These are phyloP conservation scores for Clistopyga incitator DNA, from an alignment of 2,888 invertebrate genomes.

Conservation along the genomic window DNA sequence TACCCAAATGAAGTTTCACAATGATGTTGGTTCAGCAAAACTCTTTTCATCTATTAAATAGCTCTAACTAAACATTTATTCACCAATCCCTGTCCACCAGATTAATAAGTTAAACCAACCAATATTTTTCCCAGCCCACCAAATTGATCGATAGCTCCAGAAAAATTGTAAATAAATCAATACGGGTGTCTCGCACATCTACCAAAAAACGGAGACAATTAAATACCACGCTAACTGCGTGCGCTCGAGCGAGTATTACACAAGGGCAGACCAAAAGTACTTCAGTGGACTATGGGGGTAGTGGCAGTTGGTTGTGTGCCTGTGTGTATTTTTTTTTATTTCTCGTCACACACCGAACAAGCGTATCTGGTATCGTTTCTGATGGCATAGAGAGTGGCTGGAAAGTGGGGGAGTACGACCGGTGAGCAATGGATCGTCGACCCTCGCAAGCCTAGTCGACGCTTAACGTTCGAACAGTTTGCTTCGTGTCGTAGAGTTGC, in stretches of 20 bases:
- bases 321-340: slow-evolving; percentile 18
- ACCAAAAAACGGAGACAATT: slow-evolving; percentile 41
- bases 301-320: slow-evolving; percentile 45
- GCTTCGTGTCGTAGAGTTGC: slow-evolving; percentile 51
- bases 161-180: slow-evolving; percentile 37
- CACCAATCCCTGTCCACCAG: not conserved
- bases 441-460: slow-evolving; percentile 75
- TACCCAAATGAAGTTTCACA: no score
- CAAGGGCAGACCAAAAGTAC: slow-evolving; percentile 36
- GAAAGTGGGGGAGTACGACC: slow-evolving; percentile 71
- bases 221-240: slow-evolving; percentile 36
- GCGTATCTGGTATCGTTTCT: slow-evolving; percentile 50
- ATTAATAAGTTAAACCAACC: not conserved
- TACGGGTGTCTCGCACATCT: slow-evolving; percentile 26
- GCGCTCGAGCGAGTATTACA: slow-evolving; percentile 40
- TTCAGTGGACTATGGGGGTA: slow-evolving; percentile 62
- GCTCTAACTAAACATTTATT: no score
- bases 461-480: slow-evolving; percentile 76
- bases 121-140: no score
- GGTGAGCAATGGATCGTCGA: slow-evolving; percentile 79
- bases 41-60: no score
- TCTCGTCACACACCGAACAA: slow-evolving; percentile 42
- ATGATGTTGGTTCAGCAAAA: no score
- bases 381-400: slow-evolving; percentile 46
- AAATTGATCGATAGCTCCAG: slow-evolving; percentile 16